Base-by-base conservation (phyloP, 2,888 invertebrate species). In the Spodoptera picta region DNA sequence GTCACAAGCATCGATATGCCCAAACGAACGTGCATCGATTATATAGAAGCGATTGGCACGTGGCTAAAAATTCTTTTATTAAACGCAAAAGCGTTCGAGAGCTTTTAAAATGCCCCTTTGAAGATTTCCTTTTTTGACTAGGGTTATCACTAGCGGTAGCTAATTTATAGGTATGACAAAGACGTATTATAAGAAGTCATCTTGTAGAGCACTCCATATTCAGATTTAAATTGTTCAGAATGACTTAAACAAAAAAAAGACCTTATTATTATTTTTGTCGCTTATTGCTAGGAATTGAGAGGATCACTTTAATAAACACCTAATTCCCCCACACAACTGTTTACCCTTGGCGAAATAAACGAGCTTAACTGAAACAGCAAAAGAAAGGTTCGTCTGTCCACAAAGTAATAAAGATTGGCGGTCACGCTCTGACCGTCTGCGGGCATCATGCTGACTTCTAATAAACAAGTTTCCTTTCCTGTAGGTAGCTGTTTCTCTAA, bases 401-500 rank as follows among this genome's bases (percentile, higher is more conserved):
- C 80, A 73, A 79, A 81, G 76, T 81, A 85, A 87, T 85, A 80
- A 83, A 83, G 73, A 82, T 79, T 80, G 81, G 70, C 79, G 72
- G 79, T 65, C 75, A 75, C 73, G 77, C 54, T 66, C 72, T 64
- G 51, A 45, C 67, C 59, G 61, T 50, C 57, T 67, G 72, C 60
- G 48, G 67, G 69, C 61, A 70, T 67, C 57, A 70, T 59, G 47
- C 58, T 54, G 50, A 60, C 54, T 58, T 55, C 47, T 60, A 59
- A 59, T 56, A 60, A 76, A 79, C 63, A 58, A 69, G 73, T 77
- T 80, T 77, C 60, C 75, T 69, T 69, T 70, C 65, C 49, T 60
- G 36, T 36, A 2, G 59, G 66, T 56, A 36, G 31, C 11, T 52
- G 45, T 51, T 46, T 19, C 11, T 48, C 47, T 45, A 42, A 71